These are phyloP conservation scores for Austrolebias charrua DNA, from an alignment of 2,797 vertebrate genomes.

Conservation along the genomic window DNA sequence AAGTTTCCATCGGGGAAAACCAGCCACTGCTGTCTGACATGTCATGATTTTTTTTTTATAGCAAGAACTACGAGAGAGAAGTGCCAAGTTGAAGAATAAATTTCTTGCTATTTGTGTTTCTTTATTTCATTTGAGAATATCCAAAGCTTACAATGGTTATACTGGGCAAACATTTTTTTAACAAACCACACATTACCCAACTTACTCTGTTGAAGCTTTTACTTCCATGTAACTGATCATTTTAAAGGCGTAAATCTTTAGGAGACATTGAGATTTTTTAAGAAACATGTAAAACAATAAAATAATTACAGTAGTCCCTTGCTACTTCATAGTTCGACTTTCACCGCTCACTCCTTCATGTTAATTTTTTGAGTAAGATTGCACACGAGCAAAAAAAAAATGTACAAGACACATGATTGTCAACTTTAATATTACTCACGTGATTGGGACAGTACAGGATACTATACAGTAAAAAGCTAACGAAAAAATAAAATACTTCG, in stretches of 20 bases:
- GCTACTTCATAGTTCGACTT: too few species aligned
- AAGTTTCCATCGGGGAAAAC: constrained; percentile 62
- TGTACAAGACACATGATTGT: too few species aligned
- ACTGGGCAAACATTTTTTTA: not conserved
- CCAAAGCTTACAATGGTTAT: not conserved
- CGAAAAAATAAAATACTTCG: too few species aligned
- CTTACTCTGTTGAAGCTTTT: constrained; percentile 24
- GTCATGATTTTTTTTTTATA: constrained; percentile 58
- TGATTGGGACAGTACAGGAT: too few species aligned
- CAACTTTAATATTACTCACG: too few species aligned
- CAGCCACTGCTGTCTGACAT: constrained; percentile 62
- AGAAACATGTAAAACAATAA: too few species aligned
- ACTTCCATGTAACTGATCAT: constrained; percentile 19
- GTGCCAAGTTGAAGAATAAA: constrained; percentile 52
- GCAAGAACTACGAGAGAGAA: constrained; percentile 58
- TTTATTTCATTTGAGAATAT: constrained; percentile 42
- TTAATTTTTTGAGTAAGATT: too few species aligned
- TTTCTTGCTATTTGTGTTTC: constrained; percentile 29
- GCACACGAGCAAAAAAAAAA: too few species aligned
- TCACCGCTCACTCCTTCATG: too few species aligned
- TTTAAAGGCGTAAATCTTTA: constrained; percentile 34
- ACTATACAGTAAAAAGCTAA: too few species aligned
- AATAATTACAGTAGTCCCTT: too few species aligned
- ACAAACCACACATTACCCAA: constrained; percentile 2
- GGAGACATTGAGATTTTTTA: constrained; percentile 7